These are phyloP conservation scores for Protodeltote pygarga DNA, from an alignment of 2,888 invertebrate genomes.

Conservation along the genomic window DNA sequence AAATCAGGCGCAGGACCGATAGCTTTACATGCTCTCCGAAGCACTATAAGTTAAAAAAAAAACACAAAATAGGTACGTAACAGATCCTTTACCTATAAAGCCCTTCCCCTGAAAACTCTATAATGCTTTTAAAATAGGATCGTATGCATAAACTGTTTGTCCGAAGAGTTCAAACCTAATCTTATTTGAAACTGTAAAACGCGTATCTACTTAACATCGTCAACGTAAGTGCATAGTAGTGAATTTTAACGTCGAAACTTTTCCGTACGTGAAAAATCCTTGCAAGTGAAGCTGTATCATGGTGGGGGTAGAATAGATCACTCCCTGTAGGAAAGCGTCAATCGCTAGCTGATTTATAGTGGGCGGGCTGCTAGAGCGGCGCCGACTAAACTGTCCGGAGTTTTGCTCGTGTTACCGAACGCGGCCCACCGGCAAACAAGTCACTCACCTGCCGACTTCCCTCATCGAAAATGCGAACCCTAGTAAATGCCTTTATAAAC, in stretches of 20 bases:
- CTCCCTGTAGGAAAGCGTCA: conserved; percentile 86
- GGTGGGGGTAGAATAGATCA: conserved; percentile 83
- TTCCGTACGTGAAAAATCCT: conserved; percentile 72
- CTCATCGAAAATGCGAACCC: conserved; percentile 83
- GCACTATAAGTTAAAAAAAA: no score
- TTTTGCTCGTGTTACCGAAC: conserved; percentile 78
- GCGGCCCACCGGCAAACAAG: conserved; percentile 81
- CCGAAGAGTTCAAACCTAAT: conserved; percentile 5
- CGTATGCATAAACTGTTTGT: conserved; percentile 2
- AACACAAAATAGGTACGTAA: no score
- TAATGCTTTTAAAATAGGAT: no score
- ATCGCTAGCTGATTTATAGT: conserved; percentile 84
- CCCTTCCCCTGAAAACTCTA: no score
- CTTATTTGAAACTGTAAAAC: conserved; percentile 20
- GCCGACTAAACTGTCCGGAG: conserved; percentile 81
- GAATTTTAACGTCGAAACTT: conserved; percentile 60
- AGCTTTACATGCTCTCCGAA: no score
- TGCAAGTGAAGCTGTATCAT: conserved; percentile 81
- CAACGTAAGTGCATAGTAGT: conserved; percentile 50
- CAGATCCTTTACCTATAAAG: no score
- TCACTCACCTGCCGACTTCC: conserved; percentile 83
- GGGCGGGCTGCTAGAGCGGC: conserved; percentile 69
- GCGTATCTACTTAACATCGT: conserved; percentile 33
- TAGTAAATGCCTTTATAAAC: conserved; percentile 83
- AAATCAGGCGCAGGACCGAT: no score